Evolutionary conservation across 2,797 vertebrate species (phyloP), one percentile per base, ranked within the genome.

Genomic region (Dendrocincla fuliginosa): DNA sequence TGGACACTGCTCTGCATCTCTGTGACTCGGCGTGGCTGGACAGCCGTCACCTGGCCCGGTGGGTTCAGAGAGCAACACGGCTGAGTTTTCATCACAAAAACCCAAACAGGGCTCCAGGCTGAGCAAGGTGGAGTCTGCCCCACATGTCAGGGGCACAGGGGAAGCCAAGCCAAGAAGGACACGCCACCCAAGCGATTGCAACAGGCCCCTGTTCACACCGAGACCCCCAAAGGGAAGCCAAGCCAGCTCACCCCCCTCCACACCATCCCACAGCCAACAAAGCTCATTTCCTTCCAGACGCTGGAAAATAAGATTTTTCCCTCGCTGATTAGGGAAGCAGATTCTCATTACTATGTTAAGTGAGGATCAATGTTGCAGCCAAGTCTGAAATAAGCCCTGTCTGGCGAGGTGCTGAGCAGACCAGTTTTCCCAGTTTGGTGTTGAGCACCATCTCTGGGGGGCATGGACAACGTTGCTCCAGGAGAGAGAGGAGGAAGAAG

Each of bases 261-360:
- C 18, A 30, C 46, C 87, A 44, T 33, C 53, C 68, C 80, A 49
- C 22, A 5, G 44, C 74, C 77, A 42, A 3, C 63, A 70, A 14
- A 81, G 52, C 83, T 94, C 79, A 39, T 95, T 90, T 79, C 67
- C 77, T 90, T 20, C 57, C 53, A 60, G 69, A 28, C 30, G 20
- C 73, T 76, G 85, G 83, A 95, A 95, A 97, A 95, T 94, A 65
- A 87, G 94, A 93, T 71, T 88, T 79, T 95, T 94, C 87, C 96
- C 59, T 52, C 3, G 1, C 57, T 93, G 87, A 94, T 97, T 93
- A 93, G 69, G 41, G 77, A 94, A 86, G 80, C 74, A 73, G 83
- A 84, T 93, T 86, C 95, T 91, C 94, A 95, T 96, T 94, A 95
- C 76, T 65, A 3, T 13, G 63, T 78, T 95, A 95, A 95, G 77